Base-by-base conservation (phyloP, 2,797 vertebrate species). In the Pantherophis alleghaniensis region DNA sequence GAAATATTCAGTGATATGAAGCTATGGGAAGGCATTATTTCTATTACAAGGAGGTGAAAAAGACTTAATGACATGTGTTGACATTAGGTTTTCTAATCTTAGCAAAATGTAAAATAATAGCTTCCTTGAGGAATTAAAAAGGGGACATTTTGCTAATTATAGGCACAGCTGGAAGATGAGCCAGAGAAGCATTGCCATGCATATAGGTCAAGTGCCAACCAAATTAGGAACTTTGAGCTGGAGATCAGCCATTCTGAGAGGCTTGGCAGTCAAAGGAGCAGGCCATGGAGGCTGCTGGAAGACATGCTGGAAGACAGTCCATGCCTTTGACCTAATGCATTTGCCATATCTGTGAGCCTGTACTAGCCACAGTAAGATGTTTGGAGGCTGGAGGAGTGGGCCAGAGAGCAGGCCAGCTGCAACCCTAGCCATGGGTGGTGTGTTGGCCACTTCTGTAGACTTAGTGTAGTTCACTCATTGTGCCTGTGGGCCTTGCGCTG, bases 11-110 rank as follows among this genome's bases (percentile, higher is more conserved):
- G 28, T n/a, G 61, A 5, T 63, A n/a, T 32, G 47, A 90, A 51
- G 26, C 26, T 90, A 89, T 51, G 20, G 69, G 42, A 47, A 83
- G 42, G 42, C 42, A 83, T 83, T 83, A 47, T 83, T 83, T 83
- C 79, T 24, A 83, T 83, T 83, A 47, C 42, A 98, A 95, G 99
- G 99, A 0, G 99, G 98, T 59, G 98, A 99, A 91, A 99, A 99
- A 96, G 98, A 99, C 83, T 97, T 99, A 93, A 98, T 99, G 99
- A 99, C 99, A 0, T 99, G 99, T 83, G 98, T 99, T n/a, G 99
- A 99, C 60, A 93, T 97, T 63, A 99, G 99, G 92, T 99, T 98
- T 97, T 98, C 98, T 95, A 99, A 99, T 96, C 98, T 99, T 42
- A 99, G 98, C 98, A 99, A 99, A 98, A 98, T 98, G 6, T 99